Base-by-base conservation (phyloP, 1,140 invertebrate genomes). In the Drosophila seguyi region DNA sequence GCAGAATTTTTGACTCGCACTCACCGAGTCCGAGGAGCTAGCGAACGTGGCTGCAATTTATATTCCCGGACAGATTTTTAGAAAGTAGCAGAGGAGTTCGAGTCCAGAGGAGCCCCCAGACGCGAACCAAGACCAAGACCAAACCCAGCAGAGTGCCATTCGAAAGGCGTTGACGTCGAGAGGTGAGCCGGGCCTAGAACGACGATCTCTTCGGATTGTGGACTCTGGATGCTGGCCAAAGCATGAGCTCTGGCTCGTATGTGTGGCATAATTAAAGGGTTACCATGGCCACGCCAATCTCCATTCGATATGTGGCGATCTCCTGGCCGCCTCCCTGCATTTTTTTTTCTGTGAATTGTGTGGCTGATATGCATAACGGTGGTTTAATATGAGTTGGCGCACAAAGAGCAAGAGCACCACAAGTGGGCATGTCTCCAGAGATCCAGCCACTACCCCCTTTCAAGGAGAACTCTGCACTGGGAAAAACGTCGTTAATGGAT, bases 381-480 rank as follows among this genome's bases (percentile, higher is more conserved):
- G 83, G 82, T 87, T 87, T 87, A 87, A 88, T 87, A 88, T 88
- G 86, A 88, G 83, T 88, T 84, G 83, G 75, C 75, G 75, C 79
- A 76, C 61, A 75, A 88, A 72, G 68, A 71, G 66, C 65, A 29
- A 57, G 44, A 58, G 66, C 66, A 44, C 45, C 61, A 86, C 85
- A 87, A 82, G 82, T 86, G 82, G 82, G 82, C 83, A 88, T 80
- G 75, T 87, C 84, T 77, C 69, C 60, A 41, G 48, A 58, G 48
- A 53, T 59, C 56, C 45, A 38, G 31, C 31, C 50, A 29, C 78
- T 58, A 56, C 65, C 62, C 42, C 39, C n/a, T n/a, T n/a, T n/a
- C n/a, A n/a, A n/a, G n/a, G n/a, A 42, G 22, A 53, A 67, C 25
- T 27, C 8, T 67, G 47, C 61, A 69, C 66, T 36, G 66, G 1